phyloP scores from a whole-genome alignment of 2,113 vertebrate genomes.

The Thunnus maccoyii region DNA sequence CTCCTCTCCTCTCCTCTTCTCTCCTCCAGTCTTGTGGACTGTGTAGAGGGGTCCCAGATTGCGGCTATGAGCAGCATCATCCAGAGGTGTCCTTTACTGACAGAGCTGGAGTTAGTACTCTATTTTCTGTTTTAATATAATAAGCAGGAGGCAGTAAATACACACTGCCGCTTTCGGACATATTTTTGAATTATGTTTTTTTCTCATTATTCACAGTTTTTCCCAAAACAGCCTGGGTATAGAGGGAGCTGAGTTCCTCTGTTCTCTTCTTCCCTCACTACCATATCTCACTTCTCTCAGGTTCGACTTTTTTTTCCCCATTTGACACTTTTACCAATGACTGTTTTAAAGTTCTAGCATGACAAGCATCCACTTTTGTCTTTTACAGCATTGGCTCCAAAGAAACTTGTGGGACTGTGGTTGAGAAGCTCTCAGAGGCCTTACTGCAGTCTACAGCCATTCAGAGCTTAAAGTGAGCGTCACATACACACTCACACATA shows the following conservation, averaged over 20 bases:
- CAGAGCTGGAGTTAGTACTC: constrained; percentile 86
- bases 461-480: constrained; percentile 87
- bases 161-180: not conserved
- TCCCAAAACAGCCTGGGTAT: constrained; percentile 76
- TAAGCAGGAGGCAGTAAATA: no score
- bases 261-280: constrained; percentile 70
- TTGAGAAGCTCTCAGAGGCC: constrained; percentile 66
- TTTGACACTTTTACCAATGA: not conserved
- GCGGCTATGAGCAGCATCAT: constrained; percentile 50
- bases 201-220: constrained; percentile 79
- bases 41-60: constrained; percentile 63
- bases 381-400: constrained; percentile 71
- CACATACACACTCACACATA: not conserved
- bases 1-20: constrained; percentile 1
- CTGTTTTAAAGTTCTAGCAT: not conserved
- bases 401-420: constrained; percentile 42
- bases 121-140: not conserved
- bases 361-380: not conserved
- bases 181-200: not conserved
- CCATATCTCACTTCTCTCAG: constrained; percentile 75
- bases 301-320: constrained; percentile 53
- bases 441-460: constrained; percentile 77
- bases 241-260: constrained; percentile 69
- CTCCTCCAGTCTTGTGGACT: constrained; percentile 80
- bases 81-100: constrained; percentile 79